A percentile compares a stretch with the other conserved stretches of the same genome.
These are phyloP conservation scores for Ancistrus triradiatus DNA, from an alignment of 2,113 vertebrate species.

Conservation along the genomic window DNA sequence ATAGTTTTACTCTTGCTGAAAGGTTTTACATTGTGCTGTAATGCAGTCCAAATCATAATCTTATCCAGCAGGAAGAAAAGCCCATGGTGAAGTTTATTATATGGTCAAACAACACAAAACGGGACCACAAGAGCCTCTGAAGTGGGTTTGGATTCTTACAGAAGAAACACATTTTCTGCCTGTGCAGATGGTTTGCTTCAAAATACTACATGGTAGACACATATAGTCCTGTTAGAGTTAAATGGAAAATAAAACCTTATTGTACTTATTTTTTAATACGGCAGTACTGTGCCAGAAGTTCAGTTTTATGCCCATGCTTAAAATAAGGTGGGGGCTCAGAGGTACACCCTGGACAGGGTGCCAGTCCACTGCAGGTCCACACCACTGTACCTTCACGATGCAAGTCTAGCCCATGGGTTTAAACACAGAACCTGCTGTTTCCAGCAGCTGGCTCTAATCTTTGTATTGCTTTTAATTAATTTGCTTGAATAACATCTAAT, in stretches of 20 bases:
- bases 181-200: conserved; percentile 19
- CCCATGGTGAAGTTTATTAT: conserved; percentile 37
- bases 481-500: background rate
- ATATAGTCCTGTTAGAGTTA: too few species aligned
- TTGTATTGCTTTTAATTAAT: background rate
- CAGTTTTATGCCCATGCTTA: too few species aligned
- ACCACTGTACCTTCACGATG: too few species aligned
- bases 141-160: conserved; percentile 33
- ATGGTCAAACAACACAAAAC: conserved; percentile 38
- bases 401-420: too few species aligned
- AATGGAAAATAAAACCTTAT: too few species aligned
- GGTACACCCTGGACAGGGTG: too few species aligned
- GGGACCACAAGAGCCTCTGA: conserved; percentile 4
- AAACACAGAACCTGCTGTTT: too few species aligned
- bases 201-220: conserved; percentile 16
- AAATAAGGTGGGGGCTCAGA: too few species aligned
- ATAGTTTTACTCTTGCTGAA: conserved; percentile 23
- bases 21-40: conserved; percentile 13
- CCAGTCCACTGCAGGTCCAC: too few species aligned
- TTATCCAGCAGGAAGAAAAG: conserved; percentile 23
- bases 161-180: conserved; percentile 20
- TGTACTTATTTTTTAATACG: too few species aligned
- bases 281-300: too few species aligned
- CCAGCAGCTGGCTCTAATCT: too few species aligned
- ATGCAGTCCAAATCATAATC: conserved; percentile 36